Evolutionary conservation across 2,113 vertebrate species (phyloP).

Genomic region (Pollimyrus isidori): DNA sequence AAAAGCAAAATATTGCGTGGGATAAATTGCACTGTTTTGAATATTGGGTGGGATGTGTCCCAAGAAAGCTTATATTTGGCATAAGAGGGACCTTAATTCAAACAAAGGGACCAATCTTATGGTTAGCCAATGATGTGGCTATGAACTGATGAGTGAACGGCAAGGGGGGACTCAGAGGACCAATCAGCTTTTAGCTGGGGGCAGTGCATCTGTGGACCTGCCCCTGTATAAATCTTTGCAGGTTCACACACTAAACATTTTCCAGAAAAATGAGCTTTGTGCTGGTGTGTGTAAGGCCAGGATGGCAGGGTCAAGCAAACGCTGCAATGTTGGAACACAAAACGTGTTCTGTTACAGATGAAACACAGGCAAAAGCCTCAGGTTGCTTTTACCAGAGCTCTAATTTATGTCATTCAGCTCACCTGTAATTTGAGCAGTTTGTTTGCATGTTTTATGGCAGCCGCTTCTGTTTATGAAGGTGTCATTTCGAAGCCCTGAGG

Average conservation of each 20-base stretch:
- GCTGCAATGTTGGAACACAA: not conserved
- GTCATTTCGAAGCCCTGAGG: not conserved
- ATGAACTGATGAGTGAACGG: not conserved
- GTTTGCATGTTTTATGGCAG: not conserved
- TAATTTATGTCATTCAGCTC: not conserved
- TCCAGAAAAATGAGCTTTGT: not conserved
- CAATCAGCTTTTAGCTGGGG: not conserved
- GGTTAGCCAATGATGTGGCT: not conserved
- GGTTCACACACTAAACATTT: not conserved
- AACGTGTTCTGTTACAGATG: not conserved
- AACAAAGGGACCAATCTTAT: not conserved
- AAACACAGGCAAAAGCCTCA: not conserved
- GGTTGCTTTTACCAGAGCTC: not conserved
- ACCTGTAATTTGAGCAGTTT: not conserved
- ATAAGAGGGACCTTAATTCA: not conserved
- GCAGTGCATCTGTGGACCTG: not conserved
- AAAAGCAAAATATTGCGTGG: too few species aligned
- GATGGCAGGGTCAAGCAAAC: slow-evolving; percentile 22
- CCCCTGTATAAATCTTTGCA: not conserved
- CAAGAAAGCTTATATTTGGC: not conserved
- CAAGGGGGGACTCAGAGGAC: not conserved
- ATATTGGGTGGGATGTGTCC: too few species aligned
- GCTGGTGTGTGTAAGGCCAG: not conserved
- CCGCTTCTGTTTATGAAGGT: not conserved
- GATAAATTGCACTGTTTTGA: too few species aligned